phyloP scores from a whole-genome alignment of 2,888 invertebrate genomes.

The Tubulanus polymorphus region DNA sequence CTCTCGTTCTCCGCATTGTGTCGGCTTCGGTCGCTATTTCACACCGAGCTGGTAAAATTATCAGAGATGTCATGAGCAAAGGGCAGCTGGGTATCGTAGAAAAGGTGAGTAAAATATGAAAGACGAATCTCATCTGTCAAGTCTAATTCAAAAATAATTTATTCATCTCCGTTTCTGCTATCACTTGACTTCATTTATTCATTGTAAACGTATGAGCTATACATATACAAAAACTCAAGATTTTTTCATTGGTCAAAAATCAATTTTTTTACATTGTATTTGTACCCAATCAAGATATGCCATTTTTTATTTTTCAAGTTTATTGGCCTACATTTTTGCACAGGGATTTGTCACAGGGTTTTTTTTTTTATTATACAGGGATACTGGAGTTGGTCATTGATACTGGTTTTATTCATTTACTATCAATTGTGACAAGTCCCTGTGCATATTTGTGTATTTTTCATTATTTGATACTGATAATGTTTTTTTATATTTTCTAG shows the following conservation, averaged over 20 bases:
- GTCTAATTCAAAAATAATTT: background rate
- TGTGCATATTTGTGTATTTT: constrained; percentile 1
- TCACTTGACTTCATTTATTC: too few species aligned
- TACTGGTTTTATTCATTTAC: too few species aligned
- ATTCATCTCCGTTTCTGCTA: too few species aligned
- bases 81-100: constrained; percentile 89
- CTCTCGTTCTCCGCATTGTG: constrained; percentile 66
- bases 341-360: background rate
- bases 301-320: constrained; percentile 1
- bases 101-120: constrained; percentile 62
- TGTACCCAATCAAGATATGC: background rate
- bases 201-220: too few species aligned
- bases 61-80: constrained; percentile 82
- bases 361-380: too few species aligned
- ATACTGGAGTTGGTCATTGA: too few species aligned
- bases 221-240: too few species aligned
- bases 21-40: constrained; percentile 78
- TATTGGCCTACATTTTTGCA: background rate
- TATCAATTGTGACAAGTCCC: too few species aligned
- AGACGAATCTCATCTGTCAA: background rate
- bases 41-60: constrained; percentile 79
- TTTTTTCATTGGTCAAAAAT: too few species aligned
- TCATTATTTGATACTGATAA: background rate
- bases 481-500: constrained; percentile 52
- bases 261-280: too few species aligned